phyloP scores from a whole-genome alignment of 2,113 vertebrate genomes.

The Rutilus rutilus region DNA sequence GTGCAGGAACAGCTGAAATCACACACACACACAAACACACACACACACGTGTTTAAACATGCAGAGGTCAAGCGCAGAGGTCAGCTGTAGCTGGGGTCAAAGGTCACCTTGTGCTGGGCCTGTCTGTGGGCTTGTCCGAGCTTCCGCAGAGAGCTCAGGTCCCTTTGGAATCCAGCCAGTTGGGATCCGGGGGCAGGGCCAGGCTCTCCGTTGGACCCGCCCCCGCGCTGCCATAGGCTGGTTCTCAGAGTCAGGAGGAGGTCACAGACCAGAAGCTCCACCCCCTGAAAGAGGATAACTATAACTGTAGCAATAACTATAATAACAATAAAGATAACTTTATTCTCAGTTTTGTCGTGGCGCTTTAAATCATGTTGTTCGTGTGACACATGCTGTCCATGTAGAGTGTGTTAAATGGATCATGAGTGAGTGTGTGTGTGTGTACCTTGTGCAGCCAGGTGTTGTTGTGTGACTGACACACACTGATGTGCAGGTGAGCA shows the following conservation, averaged over 20 bases:
- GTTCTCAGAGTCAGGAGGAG: conserved; percentile 91
- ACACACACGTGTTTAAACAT: background rate
- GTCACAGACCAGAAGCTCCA: conserved; percentile 93
- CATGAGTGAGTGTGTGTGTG: background rate
- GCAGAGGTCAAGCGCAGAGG: background rate
- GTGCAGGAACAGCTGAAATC: conserved; percentile 89
- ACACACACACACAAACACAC: background rate
- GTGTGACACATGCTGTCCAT: too few relatives aligned
- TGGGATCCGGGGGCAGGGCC: conserved; percentile 85
- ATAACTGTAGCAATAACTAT: too few relatives aligned
- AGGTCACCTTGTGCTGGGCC: conserved; percentile 87
- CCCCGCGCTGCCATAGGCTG: conserved; percentile 90
- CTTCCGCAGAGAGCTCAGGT: conserved; percentile 91
- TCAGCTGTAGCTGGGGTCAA: background rate
- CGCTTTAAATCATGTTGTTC: too few relatives aligned
- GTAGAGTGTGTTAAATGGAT: too few relatives aligned
- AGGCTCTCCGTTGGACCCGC: conserved; percentile 83
- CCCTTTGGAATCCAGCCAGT: conserved; percentile 93
- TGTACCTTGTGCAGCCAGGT: conserved; percentile 85
- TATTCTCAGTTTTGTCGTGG: too few relatives aligned
- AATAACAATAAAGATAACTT: too few relatives aligned
- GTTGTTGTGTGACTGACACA: conserved; percentile 78
- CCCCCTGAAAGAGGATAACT: conserved; percentile 74
- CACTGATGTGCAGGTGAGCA: conserved; percentile 85
- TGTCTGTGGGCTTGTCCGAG: conserved; percentile 89